Evolutionary conservation across 2,888 invertebrate genomes (phyloP).

Genomic region (Saturnia japonica): DNA sequence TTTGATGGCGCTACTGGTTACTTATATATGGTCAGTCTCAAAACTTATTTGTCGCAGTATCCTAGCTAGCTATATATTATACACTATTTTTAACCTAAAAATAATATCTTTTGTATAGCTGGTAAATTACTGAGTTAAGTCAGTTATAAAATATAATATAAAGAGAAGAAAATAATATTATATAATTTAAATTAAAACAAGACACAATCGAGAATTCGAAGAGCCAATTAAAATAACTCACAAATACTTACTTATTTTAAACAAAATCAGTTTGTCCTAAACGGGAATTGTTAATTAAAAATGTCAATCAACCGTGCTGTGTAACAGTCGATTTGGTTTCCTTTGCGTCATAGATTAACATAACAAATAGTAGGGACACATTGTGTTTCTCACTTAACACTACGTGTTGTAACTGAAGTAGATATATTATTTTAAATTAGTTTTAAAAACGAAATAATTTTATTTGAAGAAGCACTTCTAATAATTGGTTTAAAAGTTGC

Average conservation of each 20-base stretch:
- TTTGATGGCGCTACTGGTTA: too few relatives aligned
- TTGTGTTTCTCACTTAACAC: background rate
- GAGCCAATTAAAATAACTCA: constrained; percentile 11
- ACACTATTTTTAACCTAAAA: too few relatives aligned
- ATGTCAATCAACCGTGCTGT: constrained; percentile 60
- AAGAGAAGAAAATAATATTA: background rate
- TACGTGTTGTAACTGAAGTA: background rate
- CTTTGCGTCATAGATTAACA: constrained; percentile 47
- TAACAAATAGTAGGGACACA: background rate
- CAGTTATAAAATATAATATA: background rate
- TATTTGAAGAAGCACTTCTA: background rate
- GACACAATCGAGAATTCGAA: constrained; percentile 7
- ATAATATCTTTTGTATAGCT: background rate
- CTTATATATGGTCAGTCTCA: too few relatives aligned
- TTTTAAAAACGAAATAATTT: background rate
- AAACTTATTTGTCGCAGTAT: too few relatives aligned
- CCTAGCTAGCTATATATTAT: too few relatives aligned
- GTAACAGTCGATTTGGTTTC: constrained; percentile 50
- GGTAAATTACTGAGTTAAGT: background rate
- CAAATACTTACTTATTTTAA: constrained; percentile 8
- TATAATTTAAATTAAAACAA: background rate
- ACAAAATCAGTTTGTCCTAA: constrained; percentile 31
- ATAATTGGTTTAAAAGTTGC: too few relatives aligned
- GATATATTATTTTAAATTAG: background rate
- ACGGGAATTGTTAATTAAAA: constrained; percentile 69